phyloP scores from a whole-genome alignment of 2,797 vertebrate species.

The Dicrostonyx torquatus region DNA sequence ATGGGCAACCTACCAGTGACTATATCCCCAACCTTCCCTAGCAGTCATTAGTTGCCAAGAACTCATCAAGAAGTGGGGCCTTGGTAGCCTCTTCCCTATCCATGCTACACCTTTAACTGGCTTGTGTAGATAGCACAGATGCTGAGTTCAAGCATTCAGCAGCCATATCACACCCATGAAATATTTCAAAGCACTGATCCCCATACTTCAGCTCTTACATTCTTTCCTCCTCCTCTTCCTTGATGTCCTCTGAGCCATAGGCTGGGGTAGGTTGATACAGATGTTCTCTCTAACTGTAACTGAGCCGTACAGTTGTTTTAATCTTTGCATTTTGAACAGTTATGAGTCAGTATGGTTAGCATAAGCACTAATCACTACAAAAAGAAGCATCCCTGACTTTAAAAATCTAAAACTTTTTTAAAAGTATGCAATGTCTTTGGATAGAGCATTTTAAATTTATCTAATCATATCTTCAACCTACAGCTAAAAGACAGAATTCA shows the following conservation, averaged over 20 bases:
- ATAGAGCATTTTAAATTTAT: constrained; percentile 10
- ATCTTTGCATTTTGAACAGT: neutral
- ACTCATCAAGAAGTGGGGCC: neutral
- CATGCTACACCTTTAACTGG: no score
- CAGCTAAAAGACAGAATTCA: neutral
- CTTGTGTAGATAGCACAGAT: neutral
- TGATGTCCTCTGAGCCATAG: neutral
- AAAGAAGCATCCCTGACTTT: neutral
- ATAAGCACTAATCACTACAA: neutral
- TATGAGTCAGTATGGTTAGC: neutral
- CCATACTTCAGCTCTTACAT: neutral
- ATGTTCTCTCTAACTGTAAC: neutral
- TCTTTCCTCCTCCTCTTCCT: neutral
- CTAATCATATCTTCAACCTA: neutral
- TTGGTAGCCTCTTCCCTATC: neutral
- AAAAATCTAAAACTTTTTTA: neutral
- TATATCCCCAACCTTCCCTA: neutral
- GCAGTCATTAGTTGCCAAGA: neutral
- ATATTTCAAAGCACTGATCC: neutral
- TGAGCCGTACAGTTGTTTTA: neutral
- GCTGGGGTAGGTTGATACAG: neutral
- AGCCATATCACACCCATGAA: neutral
- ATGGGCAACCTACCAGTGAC: neutral
- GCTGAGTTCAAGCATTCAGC: neutral
- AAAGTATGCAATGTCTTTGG: constrained; percentile 13